Base-by-base conservation (phyloP, 2,797 vertebrate species). In the Hydrophis major region DNA sequence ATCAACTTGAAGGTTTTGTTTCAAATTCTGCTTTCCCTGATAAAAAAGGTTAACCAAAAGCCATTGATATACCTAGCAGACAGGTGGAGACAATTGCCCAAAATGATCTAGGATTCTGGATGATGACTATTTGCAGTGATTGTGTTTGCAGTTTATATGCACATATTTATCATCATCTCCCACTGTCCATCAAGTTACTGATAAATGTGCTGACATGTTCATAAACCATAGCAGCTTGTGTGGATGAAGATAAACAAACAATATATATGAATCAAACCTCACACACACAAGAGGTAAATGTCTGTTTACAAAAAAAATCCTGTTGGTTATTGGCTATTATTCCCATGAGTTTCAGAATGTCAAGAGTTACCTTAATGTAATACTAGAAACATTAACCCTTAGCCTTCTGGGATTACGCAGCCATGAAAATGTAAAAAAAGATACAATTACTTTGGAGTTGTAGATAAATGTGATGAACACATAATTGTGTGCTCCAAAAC, bases 141-240 rank as follows among this genome's bases (percentile, higher is more conserved):
- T 37, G 16, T 32, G 6, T 47, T 86, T n/a, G 16, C 14, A 42
- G 27, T 57, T 59, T 28, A 92, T 92, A 74, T 27, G 10, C 25
- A 56, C 18, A 0, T 59, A 78, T 32, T 37, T 91, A 60, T 86
- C 32, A 11, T 60, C 63, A 28, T 47, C 55, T 42, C 13, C n/a
- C 16, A 57, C 90, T 86, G 87, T 1, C 96, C 96, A 95, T 94
- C 94, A 96, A 93, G 94, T 95, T 95, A 96, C 93, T 94, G 91
- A 91, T 95, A 95, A 91, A 83, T 83, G 37, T 83, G 74, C 74
- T 4, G 74, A 83, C 74, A 25, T 83, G 74, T 83, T 83, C 74
- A 83, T 83, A 83, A 63, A 47, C 32, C 13, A 78, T 42, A 57
- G 57, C 37, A 32, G 4, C 11, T 60, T 56, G 37, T 42, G 59